phyloP scores from a whole-genome alignment of 2,888 invertebrate species.

The Noctua fimbriata region DNA sequence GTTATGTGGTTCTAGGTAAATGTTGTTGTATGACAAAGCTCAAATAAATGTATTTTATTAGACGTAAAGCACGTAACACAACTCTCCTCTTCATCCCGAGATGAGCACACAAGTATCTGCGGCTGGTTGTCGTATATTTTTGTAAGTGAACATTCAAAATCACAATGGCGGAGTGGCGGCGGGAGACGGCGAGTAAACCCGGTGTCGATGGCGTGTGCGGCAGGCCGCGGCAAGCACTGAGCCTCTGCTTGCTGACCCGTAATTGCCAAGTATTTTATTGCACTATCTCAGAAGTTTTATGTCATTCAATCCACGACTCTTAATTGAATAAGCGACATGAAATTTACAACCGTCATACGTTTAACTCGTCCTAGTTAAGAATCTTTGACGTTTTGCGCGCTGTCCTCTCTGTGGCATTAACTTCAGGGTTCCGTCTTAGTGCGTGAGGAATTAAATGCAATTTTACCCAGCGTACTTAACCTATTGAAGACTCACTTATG shows the following conservation, averaged over 20 bases:
- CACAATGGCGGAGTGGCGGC: conserved; percentile 64
- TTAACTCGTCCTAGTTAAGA: conserved; percentile 82
- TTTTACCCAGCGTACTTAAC: conserved; percentile 28
- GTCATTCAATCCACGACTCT: conserved; percentile 88
- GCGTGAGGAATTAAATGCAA: conserved; percentile 45
- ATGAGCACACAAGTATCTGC: conserved; percentile 57
- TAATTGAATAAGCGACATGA: conserved; percentile 89
- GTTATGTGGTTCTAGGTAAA: not conserved
- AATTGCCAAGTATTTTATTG: conserved; percentile 88
- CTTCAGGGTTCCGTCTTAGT: conserved; percentile 64
- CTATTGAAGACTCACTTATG: conserved; percentile 35
- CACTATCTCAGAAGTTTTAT: conserved; percentile 88
- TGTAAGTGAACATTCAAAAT: conserved; percentile 69
- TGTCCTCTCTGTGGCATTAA: conserved; percentile 66
- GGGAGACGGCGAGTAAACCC: conserved; percentile 54
- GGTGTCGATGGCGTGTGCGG: conserved; percentile 65
- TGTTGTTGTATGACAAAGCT: conserved; percentile 22
- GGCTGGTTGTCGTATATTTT: conserved; percentile 65
- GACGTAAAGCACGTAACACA: conserved; percentile 49
- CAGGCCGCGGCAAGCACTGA: conserved; percentile 69
- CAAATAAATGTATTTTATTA: conserved; percentile 33
- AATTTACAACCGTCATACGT: conserved; percentile 88
- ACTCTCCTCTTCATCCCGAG: conserved; percentile 59
- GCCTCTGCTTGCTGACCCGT: conserved; percentile 83
- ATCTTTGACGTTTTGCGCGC: conserved; percentile 76